Evolutionary conservation across 2,113 vertebrate genomes (phyloP), one percentile per base, ranked within the genome.

Genomic region (Arothron firmamentum): DNA sequence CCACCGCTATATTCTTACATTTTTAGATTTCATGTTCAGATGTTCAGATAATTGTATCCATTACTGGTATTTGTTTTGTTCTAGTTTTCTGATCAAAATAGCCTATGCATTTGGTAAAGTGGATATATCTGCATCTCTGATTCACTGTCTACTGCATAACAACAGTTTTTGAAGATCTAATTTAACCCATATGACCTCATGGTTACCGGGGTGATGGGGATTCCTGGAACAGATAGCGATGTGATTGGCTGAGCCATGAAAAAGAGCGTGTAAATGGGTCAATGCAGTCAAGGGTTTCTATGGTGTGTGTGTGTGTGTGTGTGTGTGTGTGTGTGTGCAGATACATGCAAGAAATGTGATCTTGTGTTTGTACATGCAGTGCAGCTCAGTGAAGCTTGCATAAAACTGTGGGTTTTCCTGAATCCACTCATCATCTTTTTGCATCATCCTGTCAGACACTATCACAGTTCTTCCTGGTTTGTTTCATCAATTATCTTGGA

Each of bases 231-330:
- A 83, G 75, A 54, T 65, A 83, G 56, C 54, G 9, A 66, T 52
- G 63, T 64, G 80, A 89, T 88, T 89, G 87, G 89, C 64, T 64
- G 54, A 70, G 68, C 61, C 54, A 3, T 18, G 59, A 17, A 76
- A 79, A 83, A 71, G 70, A 79, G 83, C 80, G 78, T 83, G 88
- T 89, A 87, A 89, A 86, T 89, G 86, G 89, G 85, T 89, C 82
- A 88, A 75, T 85, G 75, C 80, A 88, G 86, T 87, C 85, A 85
- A 88, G 82, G 77, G 82, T 86, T 85, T 85, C 83, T 43, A 70
- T 5, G 43, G 77, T 82, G 69, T 71, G 77, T 65, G 62, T 68
- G 69, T 70, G 48, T 65, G 72, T 66, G 61, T 62, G 57, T 52
- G 59, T 67, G 70, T 69, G 64, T 59, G 49, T 64, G 18, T 66